Percentiles rank a stretch among this genome's conserved stretches.
Evolutionary conservation across 2,888 invertebrate genomes (phyloP).

Genomic region (Argynnis bischoffii): DNA sequence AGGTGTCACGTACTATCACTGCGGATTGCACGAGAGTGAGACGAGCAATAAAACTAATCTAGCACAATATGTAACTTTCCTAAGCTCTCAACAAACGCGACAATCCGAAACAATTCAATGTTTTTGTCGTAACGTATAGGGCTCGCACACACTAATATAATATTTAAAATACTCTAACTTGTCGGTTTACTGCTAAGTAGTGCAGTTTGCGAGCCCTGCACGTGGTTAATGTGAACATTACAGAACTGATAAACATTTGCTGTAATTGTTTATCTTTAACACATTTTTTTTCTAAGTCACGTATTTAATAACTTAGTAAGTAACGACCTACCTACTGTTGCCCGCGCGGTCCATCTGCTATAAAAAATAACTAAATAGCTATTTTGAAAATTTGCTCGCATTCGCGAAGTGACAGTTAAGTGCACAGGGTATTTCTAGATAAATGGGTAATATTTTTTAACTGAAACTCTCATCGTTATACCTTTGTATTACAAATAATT

Average conservation of each 20-base stretch:
- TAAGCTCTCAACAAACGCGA: slow-evolving; percentile 13
- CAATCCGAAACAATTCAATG: slow-evolving; percentile 1
- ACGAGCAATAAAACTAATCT: slow-evolving; percentile 6
- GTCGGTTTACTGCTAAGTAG: too few relatives aligned
- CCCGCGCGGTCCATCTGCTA: too few relatives aligned
- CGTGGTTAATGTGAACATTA: too few relatives aligned
- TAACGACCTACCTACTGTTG: not conserved
- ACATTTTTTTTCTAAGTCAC: slow-evolving; percentile 8
- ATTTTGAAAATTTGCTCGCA: too few relatives aligned
- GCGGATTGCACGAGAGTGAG: not conserved
- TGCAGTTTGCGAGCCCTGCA: too few relatives aligned
- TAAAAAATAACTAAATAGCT: too few relatives aligned
- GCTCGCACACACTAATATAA: not conserved
- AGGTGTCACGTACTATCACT: slow-evolving; percentile 6
- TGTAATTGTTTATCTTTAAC: not conserved
- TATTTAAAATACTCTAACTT: not conserved
- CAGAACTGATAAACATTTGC: too few relatives aligned
- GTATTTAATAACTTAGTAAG: not conserved
- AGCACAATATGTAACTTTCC: slow-evolving; percentile 11
- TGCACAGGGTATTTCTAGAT: too few relatives aligned
- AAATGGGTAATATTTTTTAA: too few relatives aligned
- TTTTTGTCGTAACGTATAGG: not conserved
- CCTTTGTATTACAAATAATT: too few relatives aligned
- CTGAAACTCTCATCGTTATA: too few relatives aligned
- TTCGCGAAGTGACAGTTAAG: too few relatives aligned